Evolutionary conservation across 2,888 invertebrate genomes (phyloP).

Genomic region (Blastobasis lacticolella): DNA sequence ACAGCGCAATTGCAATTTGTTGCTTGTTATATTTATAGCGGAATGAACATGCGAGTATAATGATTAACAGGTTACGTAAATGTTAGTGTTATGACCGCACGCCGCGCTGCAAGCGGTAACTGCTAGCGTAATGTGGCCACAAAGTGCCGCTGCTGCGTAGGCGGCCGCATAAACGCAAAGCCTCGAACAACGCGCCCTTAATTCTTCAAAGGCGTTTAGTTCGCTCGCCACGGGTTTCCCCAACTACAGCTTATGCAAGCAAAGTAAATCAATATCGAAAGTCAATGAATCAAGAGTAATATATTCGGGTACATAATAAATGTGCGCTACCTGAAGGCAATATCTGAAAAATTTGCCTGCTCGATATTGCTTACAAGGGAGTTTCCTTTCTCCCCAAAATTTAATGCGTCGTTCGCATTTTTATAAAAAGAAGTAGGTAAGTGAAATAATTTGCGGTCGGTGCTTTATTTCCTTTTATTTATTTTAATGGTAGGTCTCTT

Average conservation of each 20-base stretch:
- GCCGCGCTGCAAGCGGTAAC: too few relatives aligned
- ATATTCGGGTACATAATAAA: constrained; percentile 76
- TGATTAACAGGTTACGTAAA: too few relatives aligned
- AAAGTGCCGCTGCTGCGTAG: not conserved
- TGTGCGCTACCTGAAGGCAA: constrained; percentile 75
- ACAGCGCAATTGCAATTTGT: too few relatives aligned
- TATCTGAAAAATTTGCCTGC: constrained; percentile 75
- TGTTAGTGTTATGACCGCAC: too few relatives aligned
- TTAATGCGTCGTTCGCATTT: constrained; percentile 75
- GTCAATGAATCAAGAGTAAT: constrained; percentile 75
- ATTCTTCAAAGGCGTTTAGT: constrained; percentile 48
- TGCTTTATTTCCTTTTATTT: constrained; percentile 73
- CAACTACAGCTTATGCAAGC: constrained; percentile 69
- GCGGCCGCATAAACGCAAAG: constrained; percentile 22
- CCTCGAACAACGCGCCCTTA: constrained; percentile 24
- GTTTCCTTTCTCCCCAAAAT: constrained; percentile 74
- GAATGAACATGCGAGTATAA: too few relatives aligned
- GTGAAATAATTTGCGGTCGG: constrained; percentile 72
- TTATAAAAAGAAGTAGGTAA: constrained; percentile 74
- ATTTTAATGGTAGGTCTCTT: constrained; percentile 70
- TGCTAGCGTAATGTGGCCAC: not conserved
- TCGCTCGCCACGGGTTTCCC: constrained; percentile 40
- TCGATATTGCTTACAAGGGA: constrained; percentile 75
- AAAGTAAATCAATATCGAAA: constrained; percentile 74
- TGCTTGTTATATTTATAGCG: too few relatives aligned